A percentile compares a stretch with the other conserved stretches of the same genome.
Evolutionary conservation across 2,888 invertebrate genomes (phyloP).

Genomic region (Caenorhabditis auriculariae): DNA sequence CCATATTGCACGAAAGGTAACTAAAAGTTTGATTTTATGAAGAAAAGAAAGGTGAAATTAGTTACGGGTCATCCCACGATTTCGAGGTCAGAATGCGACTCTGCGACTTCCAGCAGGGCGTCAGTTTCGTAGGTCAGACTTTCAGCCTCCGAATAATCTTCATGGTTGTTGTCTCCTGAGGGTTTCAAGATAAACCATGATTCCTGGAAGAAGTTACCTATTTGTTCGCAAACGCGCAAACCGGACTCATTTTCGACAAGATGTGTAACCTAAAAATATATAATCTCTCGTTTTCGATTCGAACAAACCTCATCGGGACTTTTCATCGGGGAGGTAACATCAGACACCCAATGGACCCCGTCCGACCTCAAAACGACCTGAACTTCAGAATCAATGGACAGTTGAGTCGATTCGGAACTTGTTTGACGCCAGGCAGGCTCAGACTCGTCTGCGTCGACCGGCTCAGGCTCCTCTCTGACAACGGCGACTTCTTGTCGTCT

Average conservation of each 20-base stretch:
- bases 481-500: slow-evolving; percentile 32
- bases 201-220: slow-evolving; percentile 20
- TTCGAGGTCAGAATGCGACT: no score
- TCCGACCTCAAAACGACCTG: slow-evolving; percentile 50
- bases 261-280: slow-evolving; percentile 24
- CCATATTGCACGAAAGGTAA: no score
- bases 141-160: slow-evolving; percentile 32
- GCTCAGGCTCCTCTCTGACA: slow-evolving; percentile 31
- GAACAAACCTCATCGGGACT: slow-evolving; percentile 47
- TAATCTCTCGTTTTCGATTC: neutral
- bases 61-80: no score
- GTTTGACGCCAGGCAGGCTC: slow-evolving; percentile 41
- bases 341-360: slow-evolving; percentile 51
- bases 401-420: slow-evolving; percentile 15
- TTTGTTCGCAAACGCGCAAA: slow-evolving; percentile 43
- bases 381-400: neutral
- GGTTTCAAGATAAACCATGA: neutral
- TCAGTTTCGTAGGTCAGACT: slow-evolving; percentile 29
- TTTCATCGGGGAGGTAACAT: slow-evolving; percentile 24
- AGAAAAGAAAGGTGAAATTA: no score
- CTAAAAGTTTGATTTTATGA: no score
- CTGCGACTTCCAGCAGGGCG: slow-evolving; percentile 26
- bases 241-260: slow-evolving; percentile 43
- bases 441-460: slow-evolving; percentile 47
- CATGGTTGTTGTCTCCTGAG: slow-evolving; percentile 33